A percentile compares a stretch with the other conserved stretches of the same genome.
These are phyloP conservation scores for Epinephelus fuscoguttatus DNA, from an alignment of 2,113 vertebrate genomes.

Conservation along the genomic window DNA sequence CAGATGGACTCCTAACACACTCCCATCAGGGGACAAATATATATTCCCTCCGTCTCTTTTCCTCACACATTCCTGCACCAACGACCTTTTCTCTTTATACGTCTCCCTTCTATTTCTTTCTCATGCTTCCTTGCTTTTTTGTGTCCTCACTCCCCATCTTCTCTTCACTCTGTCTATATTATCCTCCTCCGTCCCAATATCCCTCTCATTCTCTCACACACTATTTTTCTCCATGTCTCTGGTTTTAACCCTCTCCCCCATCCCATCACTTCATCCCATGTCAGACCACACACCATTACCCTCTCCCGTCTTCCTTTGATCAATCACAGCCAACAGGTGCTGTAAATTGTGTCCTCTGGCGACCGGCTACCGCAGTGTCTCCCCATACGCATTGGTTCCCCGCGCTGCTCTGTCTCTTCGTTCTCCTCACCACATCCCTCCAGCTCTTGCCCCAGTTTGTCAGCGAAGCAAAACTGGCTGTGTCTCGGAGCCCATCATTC, in stretches of 20 bases:
- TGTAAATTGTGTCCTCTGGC: conserved; percentile 71
- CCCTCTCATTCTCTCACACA: conserved; percentile 26
- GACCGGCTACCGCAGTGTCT: conserved; percentile 23
- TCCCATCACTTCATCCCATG: conserved; percentile 55
- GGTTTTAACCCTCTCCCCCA: conserved; percentile 62
- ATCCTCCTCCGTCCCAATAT: conserved; percentile 48
- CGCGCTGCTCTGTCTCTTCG: conserved; percentile 17
- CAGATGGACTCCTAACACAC: conserved; percentile 80
- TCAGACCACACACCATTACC: conserved; percentile 68
- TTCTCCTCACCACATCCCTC: conserved; percentile 52
- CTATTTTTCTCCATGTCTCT: conserved; percentile 42
- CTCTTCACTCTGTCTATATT: conserved; percentile 66
- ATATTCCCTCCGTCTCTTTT: conserved; percentile 69
- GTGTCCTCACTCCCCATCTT: conserved; percentile 10
- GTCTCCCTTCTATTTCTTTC: conserved; percentile 41
- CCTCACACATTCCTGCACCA: conserved; percentile 59
- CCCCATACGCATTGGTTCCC: conserved; percentile 7
- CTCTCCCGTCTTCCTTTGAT: conserved; percentile 65
- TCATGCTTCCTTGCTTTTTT: conserved; percentile 27
- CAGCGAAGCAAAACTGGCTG: conserved; percentile 83
- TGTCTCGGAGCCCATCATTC: conserved; percentile 78
- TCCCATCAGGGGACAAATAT: conserved; percentile 75
- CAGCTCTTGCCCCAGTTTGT: conserved; percentile 83
- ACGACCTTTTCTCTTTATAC: conserved; percentile 59
- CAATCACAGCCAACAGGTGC: conserved; percentile 80